phyloP scores from a whole-genome alignment of 2,113 vertebrate species.

The Merops nubicus region DNA sequence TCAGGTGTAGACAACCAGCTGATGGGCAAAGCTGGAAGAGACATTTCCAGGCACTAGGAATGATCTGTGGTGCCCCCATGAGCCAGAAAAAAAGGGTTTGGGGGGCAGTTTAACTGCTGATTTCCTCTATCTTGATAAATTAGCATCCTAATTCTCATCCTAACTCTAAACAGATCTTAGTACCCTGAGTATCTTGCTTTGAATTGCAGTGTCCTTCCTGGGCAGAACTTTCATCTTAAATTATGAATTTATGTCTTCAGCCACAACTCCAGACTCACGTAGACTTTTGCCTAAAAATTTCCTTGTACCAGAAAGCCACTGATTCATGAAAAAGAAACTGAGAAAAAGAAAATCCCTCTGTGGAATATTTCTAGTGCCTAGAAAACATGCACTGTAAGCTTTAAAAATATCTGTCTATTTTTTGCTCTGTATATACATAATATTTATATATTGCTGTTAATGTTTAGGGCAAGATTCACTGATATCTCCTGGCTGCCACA shows the following conservation, averaged over 20 bases:
- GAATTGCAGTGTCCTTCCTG: background rate
- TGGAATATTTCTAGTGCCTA: background rate
- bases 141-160: background rate
- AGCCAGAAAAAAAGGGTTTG: background rate
- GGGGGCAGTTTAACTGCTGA: background rate
- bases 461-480: background rate
- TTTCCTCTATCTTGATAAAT: background rate
- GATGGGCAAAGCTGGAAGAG: background rate
- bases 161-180: background rate
- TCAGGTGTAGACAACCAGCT: background rate
- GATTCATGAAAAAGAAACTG: too few species aligned
- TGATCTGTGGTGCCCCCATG: background rate
- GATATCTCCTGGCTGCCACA: background rate
- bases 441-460: background rate
- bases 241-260: background rate
- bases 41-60: background rate
- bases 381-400: background rate
- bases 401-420: background rate
- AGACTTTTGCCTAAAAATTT: background rate
- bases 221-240: background rate
- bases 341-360: background rate
- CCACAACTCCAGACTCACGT: background rate
- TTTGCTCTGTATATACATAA: background rate
- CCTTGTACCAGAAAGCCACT: background rate
- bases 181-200: background rate